A percentile compares a stretch with the other conserved stretches of the same genome.
phyloP scores from a whole-genome alignment of 2,888 invertebrate species.

The Dicranocentrus wangi region DNA sequence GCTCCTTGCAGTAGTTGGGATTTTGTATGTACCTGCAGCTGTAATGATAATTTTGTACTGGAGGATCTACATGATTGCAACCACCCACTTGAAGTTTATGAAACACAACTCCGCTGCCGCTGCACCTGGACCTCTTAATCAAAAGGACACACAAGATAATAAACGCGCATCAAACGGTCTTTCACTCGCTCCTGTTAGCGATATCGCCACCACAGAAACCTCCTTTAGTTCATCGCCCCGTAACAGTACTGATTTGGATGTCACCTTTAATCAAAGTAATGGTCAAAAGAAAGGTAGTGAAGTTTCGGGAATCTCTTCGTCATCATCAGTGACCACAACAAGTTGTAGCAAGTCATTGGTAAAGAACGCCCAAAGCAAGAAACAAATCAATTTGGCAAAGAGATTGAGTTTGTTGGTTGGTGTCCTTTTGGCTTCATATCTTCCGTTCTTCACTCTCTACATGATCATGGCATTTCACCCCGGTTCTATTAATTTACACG shows the following conservation, averaged over 20 bases:
- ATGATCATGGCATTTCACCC: constrained; percentile 56
- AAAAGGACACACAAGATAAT: not conserved
- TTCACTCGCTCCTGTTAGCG: not conserved
- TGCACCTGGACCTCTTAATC: no score
- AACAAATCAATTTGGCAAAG: constrained; percentile 60
- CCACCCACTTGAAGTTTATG: constrained; percentile 52
- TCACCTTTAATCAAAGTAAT: no score
- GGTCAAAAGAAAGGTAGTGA: constrained; percentile 9
- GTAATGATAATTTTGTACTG: constrained; percentile 66
- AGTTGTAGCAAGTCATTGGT: constrained; percentile 4
- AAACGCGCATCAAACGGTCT: not conserved
- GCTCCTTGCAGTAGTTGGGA: constrained; percentile 61
- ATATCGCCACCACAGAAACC: not conserved
- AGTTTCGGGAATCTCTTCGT: not conserved
- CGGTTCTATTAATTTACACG: constrained; percentile 19
- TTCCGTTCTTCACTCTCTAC: constrained; percentile 66
- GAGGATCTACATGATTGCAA: constrained; percentile 60
- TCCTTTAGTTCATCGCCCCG: not conserved
- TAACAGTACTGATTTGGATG: constrained; percentile 7
- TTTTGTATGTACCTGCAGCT: constrained; percentile 62
- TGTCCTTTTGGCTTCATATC: constrained; percentile 56
- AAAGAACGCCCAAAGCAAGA: constrained; percentile 27
- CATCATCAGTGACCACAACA: not conserved
- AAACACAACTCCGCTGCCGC: constrained; percentile 13
- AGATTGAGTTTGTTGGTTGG: constrained; percentile 61